Evolutionary conservation across 53 echinoderm and acorn worm species (phyloP).

Genomic region (Astropecten irregularis): DNA sequence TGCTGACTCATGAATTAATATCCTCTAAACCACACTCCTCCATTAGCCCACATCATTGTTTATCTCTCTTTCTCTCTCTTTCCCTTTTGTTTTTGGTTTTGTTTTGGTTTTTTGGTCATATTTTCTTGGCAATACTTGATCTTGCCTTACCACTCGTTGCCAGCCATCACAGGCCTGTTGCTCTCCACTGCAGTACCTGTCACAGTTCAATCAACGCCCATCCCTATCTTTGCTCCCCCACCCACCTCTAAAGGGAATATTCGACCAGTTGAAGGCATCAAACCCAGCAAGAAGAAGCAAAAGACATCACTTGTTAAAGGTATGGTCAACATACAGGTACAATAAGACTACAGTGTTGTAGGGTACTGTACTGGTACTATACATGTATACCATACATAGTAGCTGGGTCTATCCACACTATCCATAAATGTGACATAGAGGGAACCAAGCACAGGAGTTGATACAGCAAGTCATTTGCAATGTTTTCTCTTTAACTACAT

Average conservation of each 20-base stretch:
- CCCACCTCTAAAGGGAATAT: slow-evolving; percentile 72
- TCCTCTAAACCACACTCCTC: not conserved
- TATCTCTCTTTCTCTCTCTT: not conserved
- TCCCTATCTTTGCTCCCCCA: slow-evolving; percentile 84
- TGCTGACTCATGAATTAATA: not conserved
- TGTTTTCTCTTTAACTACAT: no score
- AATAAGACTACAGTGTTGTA: no score
- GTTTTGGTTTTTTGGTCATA: slow-evolving; percentile 2
- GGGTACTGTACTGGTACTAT: no score
- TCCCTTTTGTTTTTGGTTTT: not conserved
- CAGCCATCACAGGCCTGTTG: slow-evolving; percentile 98
- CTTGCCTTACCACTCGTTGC: not conserved
- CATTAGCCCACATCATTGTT: slow-evolving; percentile 5
- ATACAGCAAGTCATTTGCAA: no score
- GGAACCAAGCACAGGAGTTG: no score
- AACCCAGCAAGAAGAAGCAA: slow-evolving; percentile 81
- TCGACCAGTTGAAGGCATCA: slow-evolving; percentile 83
- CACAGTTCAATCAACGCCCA: slow-evolving; percentile 77
- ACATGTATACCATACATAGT: not conserved
- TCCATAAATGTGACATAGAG: no score
- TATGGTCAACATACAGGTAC: no score
- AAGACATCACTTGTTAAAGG: slow-evolving; percentile 73
- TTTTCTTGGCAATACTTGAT: not conserved
- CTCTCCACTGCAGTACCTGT: slow-evolving; percentile 96
- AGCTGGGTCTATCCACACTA: not conserved